These are phyloP conservation scores for Ennomos fuscantarius DNA, from an alignment of 2,888 invertebrate genomes.

Conservation along the genomic window DNA sequence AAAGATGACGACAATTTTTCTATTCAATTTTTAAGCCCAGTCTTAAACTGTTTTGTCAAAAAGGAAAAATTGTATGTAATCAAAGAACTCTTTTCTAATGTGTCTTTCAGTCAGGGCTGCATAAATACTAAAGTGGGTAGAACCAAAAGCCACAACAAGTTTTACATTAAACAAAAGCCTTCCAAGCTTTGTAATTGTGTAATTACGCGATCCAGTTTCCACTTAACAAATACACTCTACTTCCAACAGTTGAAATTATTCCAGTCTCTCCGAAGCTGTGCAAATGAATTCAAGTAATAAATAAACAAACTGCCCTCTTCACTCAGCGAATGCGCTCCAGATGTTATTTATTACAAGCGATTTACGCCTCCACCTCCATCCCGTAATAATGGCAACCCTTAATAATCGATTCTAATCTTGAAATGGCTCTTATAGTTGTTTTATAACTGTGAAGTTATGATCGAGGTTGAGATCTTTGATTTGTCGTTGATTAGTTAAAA, in stretches of 20 bases:
- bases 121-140: too few relatives aligned
- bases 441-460: slow-evolving; percentile 14
- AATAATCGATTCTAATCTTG: slow-evolving; percentile 15
- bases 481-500: too few relatives aligned
- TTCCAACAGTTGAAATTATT: not conserved
- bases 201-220: too few relatives aligned
- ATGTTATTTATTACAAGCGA: slow-evolving; percentile 39
- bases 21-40: too few relatives aligned
- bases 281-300: slow-evolving; percentile 29
- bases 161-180: too few relatives aligned
- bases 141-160: too few relatives aligned
- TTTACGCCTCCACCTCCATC: slow-evolving; percentile 23
- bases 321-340: slow-evolving; percentile 28
- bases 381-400: slow-evolving; percentile 14
- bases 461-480: not conserved
- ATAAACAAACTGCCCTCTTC: slow-evolving; percentile 27
- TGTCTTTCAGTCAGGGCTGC: too few relatives aligned
- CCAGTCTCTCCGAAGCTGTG: slow-evolving; percentile 2
- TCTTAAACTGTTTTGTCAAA: too few relatives aligned
- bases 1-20: too few relatives aligned
- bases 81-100: too few relatives aligned
- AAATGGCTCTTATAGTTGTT: slow-evolving; percentile 11
- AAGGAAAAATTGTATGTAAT: too few relatives aligned
- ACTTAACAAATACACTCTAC: not conserved
- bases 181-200: too few relatives aligned